Evolutionary conservation across 2,113 vertebrate species (phyloP), one percentile per base, ranked within the genome.

Genomic region (Microcebus tavaratra): DNA sequence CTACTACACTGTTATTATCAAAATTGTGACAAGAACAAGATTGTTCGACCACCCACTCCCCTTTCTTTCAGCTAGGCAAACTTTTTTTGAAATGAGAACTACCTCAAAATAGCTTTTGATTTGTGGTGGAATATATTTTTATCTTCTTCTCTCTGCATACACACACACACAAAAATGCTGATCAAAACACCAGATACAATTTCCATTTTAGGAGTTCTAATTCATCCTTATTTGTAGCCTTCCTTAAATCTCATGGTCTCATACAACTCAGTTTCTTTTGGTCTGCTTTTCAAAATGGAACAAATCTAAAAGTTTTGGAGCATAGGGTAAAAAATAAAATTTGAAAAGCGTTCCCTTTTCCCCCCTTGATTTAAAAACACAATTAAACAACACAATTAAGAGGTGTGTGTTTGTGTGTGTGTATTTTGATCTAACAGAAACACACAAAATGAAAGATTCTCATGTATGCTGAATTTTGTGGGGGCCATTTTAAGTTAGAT

Each of bases 51-150:
- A 73, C n/a, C 3, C 29, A 25, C 67, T 31, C 25, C 23, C 36
- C 34, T 83, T 97, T 85, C 65, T 96, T 89, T 89, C 6, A 53
- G 36, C 90, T 96, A 97, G 92, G 96, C 88, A 97, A 96, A 31
- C 48, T 92, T 61, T 89, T 89, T 98, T 96, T 95, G 63, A 97
- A 97, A 96, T 89, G 75, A 95, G 91, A 97, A 63, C 68, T 96
- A 85, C 73, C 72, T 97, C 94, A 98, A 97, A 95, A 93, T 13
- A 86, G 11, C 67, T 73, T 70, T 57, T 6, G 50, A 1, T 50
- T 63, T 79, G 4, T 10, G 20, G 39, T 29, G 75, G 9, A 9
- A 86, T 86, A 79, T 50, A 29, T 59, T 95, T 90, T 90, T 91
- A 12, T 70, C 6, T 81, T 50, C 21, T 1, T 53, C 2, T 78